phyloP scores from a whole-genome alignment of 1,140 invertebrate genomes.

The Drosophila yakuba region DNA sequence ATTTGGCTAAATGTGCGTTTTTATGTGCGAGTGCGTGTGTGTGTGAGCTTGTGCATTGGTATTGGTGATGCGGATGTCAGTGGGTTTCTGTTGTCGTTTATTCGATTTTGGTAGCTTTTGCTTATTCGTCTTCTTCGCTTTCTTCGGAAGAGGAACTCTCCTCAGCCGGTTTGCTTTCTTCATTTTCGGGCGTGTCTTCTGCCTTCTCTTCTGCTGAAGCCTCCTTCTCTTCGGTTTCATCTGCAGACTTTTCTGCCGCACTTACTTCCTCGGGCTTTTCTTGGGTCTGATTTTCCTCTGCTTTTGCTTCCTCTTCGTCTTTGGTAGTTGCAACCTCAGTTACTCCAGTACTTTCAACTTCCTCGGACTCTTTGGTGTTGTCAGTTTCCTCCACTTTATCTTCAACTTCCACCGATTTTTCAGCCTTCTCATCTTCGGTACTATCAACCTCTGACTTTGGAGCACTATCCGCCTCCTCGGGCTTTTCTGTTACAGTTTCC shows the following conservation, averaged over 20 bases:
- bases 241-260: not conserved
- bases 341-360: no score
- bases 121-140: constrained; percentile 53
- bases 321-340: not conserved
- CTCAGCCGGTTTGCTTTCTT: constrained; percentile 5
- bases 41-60: constrained; percentile 22
- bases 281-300: not conserved
- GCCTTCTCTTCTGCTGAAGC: constrained; percentile 1
- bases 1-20: constrained; percentile 56
- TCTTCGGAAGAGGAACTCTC: constrained; percentile 31
- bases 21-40: constrained; percentile 8
- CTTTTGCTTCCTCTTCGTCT: not conserved
- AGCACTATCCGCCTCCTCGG: no score
- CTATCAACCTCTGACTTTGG: no score
- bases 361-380: no score
- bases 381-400: not conserved
- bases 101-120: constrained; percentile 4
- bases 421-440: not conserved
- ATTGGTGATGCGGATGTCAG: constrained; percentile 26
- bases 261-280: not conserved
- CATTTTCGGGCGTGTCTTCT: constrained; percentile 13
- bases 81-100: constrained; percentile 10
- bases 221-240: not conserved
- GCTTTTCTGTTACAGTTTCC: no score
- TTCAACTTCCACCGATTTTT: not conserved